A percentile compares a stretch with the other conserved stretches of the same genome.
Evolutionary conservation across 1,140 invertebrate species (phyloP).

Genomic region (Charaxes varanes): DNA sequence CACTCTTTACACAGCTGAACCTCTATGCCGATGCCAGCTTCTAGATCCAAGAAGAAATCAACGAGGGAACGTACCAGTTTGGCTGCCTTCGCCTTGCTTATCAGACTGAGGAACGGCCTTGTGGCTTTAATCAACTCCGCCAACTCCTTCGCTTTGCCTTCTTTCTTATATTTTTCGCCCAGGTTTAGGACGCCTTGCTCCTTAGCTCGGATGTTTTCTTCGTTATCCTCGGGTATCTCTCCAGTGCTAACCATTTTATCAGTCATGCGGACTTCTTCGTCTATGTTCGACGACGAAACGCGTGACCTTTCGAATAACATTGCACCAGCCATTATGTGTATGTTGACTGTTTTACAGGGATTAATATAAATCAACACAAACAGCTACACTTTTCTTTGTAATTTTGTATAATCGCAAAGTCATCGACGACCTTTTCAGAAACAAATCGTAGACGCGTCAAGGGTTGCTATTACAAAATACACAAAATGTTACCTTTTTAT

Average conservation of each 20-base stretch:
- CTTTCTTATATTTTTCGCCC: constrained; percentile 92
- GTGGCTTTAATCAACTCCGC: constrained; percentile 95
- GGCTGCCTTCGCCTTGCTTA: constrained; percentile 99
- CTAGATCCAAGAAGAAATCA: constrained; percentile 97
- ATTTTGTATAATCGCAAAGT: constrained; percentile 72
- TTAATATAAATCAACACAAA: constrained; percentile 57
- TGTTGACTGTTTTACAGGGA: constrained; percentile 63
- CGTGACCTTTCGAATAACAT: constrained; percentile 89
- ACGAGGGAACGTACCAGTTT: constrained; percentile 97
- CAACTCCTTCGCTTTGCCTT: constrained; percentile 94
- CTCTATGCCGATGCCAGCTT: constrained; percentile 94
- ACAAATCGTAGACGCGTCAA: constrained; percentile 67
- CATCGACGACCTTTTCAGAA: constrained; percentile 69
- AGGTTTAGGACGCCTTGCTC: constrained; percentile 93
- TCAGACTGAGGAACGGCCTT: constrained; percentile 92
- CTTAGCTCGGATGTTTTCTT: constrained; percentile 90
- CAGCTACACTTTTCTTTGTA: constrained; percentile 64
- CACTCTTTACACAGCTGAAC: constrained; percentile 95
- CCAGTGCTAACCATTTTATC: constrained; percentile 83
- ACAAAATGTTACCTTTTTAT: constrained; percentile 16
- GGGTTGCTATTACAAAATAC: constrained; percentile 38
- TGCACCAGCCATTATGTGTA: constrained; percentile 85
- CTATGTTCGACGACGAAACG: constrained; percentile 80
- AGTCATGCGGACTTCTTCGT: constrained; percentile 80
- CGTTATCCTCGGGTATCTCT: constrained; percentile 83